These are phyloP conservation scores for Microtus ochrogaster DNA, from an alignment of 2,113 vertebrate genomes.

Conservation along the genomic window DNA sequence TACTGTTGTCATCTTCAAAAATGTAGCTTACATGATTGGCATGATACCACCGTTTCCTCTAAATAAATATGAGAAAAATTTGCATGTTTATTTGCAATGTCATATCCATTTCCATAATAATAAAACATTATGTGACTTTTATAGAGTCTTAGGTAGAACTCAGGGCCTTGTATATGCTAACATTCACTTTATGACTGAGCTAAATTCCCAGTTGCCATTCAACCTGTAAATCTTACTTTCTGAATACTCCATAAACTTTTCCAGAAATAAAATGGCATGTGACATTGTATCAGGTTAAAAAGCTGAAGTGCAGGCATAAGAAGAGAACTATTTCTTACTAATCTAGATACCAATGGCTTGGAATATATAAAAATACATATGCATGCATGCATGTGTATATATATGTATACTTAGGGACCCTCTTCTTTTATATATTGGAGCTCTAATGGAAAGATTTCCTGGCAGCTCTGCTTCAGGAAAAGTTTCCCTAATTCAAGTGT, in stretches of 20 bases:
- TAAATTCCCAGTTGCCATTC: background rate
- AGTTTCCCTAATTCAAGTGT: background rate
- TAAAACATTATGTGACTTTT: background rate
- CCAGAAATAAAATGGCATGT: background rate
- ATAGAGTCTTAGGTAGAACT: background rate
- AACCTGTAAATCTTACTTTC: background rate
- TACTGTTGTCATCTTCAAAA: conserved; percentile 54
- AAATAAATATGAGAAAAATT: background rate
- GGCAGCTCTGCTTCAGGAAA: background rate
- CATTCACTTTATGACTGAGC: background rate
- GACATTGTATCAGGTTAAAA: background rate
- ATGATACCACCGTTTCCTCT: conserved; percentile 5
- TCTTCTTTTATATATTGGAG: background rate
- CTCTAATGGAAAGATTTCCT: background rate
- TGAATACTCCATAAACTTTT: background rate
- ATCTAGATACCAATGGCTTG: background rate
- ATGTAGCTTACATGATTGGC: background rate
- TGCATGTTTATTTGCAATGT: background rate
- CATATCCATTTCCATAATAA: conserved; percentile 18
- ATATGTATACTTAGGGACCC: background rate
- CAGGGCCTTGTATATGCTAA: background rate
- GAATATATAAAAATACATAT: background rate
- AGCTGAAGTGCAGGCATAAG: background rate
- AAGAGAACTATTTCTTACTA: background rate
- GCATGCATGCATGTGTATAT: background rate